Evolutionary conservation across 2,888 invertebrate genomes (phyloP).

Genomic region (Dolichomitus sp.): DNA sequence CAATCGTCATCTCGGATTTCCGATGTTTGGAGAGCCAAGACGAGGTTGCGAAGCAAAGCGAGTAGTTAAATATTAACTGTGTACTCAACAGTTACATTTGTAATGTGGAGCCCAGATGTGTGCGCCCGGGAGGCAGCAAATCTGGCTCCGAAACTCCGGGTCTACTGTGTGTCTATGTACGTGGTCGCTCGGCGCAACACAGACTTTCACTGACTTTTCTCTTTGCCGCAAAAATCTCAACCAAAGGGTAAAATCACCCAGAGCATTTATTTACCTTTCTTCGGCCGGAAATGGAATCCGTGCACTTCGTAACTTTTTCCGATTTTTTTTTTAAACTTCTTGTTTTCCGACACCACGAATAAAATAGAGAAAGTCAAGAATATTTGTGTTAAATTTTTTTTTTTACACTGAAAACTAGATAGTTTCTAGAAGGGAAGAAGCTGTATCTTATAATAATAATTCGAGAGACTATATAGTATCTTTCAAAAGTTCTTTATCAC

Average conservation of each 20-base stretch:
- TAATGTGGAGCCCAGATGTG: slow-evolving; percentile 70
- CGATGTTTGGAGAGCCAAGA: slow-evolving; percentile 74
- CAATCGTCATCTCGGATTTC: slow-evolving; percentile 69
- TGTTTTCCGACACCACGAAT: neutral
- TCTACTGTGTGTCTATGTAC: slow-evolving; percentile 8
- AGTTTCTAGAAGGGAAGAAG: no score
- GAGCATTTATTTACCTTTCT: slow-evolving; percentile 50
- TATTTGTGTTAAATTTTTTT: neutral
- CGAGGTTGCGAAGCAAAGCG: slow-evolving; percentile 70
- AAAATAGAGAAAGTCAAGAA: neutral
- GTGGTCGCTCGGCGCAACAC: slow-evolving; percentile 20
- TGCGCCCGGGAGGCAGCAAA: slow-evolving; percentile 41
- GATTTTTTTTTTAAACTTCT: slow-evolving; percentile 12
- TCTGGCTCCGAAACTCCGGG: slow-evolving; percentile 42
- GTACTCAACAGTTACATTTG: slow-evolving; percentile 80
- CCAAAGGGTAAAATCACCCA: slow-evolving; percentile 16
- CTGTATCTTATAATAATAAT: no score
- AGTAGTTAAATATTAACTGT: slow-evolving; percentile 79
- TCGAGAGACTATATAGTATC: no score
- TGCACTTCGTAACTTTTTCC: neutral
- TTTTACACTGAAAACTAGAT: neutral
- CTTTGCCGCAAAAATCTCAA: slow-evolving; percentile 20
- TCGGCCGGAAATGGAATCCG: slow-evolving; percentile 35
- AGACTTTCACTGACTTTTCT: neutral
- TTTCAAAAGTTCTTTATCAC: no score